Conservation (phyloP, 2,113 vertebrate species). For the Gallinago jamesoni region DNA sequence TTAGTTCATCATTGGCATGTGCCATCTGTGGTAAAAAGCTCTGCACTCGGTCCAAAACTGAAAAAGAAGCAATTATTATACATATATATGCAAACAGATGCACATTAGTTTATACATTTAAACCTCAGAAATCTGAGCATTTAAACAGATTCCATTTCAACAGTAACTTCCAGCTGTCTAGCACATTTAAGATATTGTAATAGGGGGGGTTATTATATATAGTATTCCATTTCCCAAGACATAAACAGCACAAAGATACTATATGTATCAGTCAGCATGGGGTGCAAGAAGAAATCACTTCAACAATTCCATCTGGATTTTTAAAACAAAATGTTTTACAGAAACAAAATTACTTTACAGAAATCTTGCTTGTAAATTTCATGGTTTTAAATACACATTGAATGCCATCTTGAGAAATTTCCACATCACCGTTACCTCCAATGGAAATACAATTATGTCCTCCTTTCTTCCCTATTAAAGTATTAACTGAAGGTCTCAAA, state of each 20-base stretch:
- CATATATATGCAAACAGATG: background rate
- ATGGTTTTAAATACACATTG: background rate
- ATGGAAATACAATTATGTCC: background rate
- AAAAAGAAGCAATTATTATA: background rate
- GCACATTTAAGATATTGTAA: background rate
- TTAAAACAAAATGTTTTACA: background rate
- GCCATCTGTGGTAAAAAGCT: conserved; percentile 90
- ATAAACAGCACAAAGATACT: background rate
- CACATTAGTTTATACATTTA: background rate
- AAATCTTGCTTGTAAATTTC: background rate
- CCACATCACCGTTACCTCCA: background rate
- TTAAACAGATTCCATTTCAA: background rate
- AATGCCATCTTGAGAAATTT: background rate
- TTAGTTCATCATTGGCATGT: conserved; percentile 86
- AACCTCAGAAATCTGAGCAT: background rate
- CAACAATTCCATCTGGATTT: background rate
- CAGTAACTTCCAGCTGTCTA: background rate
- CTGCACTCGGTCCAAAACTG: conserved; percentile 88
- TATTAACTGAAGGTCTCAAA: background rate
- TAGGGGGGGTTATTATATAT: background rate
- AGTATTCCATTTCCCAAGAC: background rate
- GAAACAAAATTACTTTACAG: background rate
- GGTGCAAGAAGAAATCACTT: background rate
- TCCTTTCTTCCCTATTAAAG: background rate
- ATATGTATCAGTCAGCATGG: background rate